Conservation (phyloP, 2,888 invertebrate species). For the Noctua fimbriata region DNA sequence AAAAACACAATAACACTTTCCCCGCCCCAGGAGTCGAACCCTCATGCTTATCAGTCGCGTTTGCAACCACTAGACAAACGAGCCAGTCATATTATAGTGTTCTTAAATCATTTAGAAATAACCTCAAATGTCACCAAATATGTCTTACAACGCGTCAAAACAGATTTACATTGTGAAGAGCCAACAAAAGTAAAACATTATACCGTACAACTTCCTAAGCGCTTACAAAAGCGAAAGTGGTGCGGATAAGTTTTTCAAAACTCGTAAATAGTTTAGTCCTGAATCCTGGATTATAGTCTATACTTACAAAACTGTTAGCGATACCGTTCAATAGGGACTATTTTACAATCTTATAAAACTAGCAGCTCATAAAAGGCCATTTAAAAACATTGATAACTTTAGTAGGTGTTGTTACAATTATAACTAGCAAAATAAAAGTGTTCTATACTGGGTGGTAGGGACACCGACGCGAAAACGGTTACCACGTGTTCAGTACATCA, state of each 20-base stretch:
- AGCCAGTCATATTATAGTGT: background rate
- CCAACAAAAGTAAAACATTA: background rate
- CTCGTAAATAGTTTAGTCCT: constrained; percentile 24
- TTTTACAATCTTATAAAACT: no score
- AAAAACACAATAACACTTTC: no score
- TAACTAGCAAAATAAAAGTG: background rate
- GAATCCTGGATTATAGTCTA: constrained; percentile 15
- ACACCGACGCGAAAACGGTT: no score
- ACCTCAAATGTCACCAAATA: background rate
- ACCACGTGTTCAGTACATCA: no score
- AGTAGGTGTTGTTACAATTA: background rate
- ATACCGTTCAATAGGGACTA: background rate
- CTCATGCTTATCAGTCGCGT: no score
- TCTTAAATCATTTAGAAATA: background rate
- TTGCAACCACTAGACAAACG: no score
- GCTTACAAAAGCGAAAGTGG: background rate
- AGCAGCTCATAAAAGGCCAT: no score
- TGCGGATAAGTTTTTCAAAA: background rate
- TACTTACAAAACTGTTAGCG: background rate
- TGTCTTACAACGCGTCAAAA: background rate
- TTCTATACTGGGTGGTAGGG: background rate
- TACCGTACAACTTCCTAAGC: background rate
- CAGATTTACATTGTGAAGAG: background rate
- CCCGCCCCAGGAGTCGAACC: no score
- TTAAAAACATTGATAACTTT: background rate